Percentiles rank a stretch among this genome's conserved stretches.
Evolutionary conservation across 2,113 vertebrate species (phyloP).

Genomic region (Equus przewalskii): DNA sequence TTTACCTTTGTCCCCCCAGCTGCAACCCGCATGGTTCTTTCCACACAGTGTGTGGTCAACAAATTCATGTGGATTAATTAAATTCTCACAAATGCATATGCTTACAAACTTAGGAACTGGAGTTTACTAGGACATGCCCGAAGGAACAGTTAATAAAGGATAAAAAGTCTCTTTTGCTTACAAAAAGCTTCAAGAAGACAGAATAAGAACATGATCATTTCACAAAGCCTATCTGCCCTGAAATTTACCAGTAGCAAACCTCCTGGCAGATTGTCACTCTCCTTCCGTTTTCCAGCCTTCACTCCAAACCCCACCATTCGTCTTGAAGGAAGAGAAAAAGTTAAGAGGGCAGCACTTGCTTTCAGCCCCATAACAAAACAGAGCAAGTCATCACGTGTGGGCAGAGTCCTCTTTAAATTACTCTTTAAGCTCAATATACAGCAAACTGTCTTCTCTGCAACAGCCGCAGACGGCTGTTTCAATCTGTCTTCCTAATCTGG

Average conservation of each 20-base stretch:
- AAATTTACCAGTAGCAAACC: not conserved
- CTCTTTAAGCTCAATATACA: not conserved
- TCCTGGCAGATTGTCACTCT: rapidly evolving
- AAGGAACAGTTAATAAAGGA: not conserved
- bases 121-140: not conserved
- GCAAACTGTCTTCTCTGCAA: slow-evolving; percentile 3
- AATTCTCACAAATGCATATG: not conserved
- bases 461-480: not conserved
- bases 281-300: not conserved
- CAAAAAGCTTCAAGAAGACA: not conserved
- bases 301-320: not conserved
- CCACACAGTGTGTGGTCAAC: not conserved
- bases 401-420: slow-evolving; percentile 16
- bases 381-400: not conserved
- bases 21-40: not conserved
- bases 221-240: not conserved
- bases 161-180: not conserved
- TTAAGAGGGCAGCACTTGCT: not conserved
- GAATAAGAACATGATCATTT: not conserved
- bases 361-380: slow-evolving; percentile 34
- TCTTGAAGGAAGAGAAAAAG: not conserved
- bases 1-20: not conserved
- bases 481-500: slow-evolving; percentile 43
- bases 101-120: not conserved
- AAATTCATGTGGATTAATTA: not conserved